Base-by-base conservation (phyloP, 2,113 vertebrate genomes). In the Notarius quadriscutis region DNA sequence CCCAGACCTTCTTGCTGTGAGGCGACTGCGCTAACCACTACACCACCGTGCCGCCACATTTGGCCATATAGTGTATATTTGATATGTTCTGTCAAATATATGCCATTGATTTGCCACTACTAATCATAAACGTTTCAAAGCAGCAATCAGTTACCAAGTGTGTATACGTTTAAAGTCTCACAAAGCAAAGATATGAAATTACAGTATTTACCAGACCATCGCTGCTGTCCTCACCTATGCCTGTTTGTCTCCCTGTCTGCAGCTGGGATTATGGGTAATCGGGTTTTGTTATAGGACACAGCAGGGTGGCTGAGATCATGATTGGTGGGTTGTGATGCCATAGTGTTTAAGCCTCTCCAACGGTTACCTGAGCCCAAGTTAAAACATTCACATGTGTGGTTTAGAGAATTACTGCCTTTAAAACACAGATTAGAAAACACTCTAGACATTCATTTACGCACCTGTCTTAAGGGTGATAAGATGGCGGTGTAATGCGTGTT, bases 391-490 rank as follows among this genome's bases (percentile, higher is more conserved):
- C 1, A 25, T 53, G 17, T 65, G 41, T 1, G 8, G 17, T 84
- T 67, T 30, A 18, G 50, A 80, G 0, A n/a, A 57, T 12, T n/a
- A 17, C 77, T 51, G 20, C 7, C 18, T 22, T 9, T 22, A 74
- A 10, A 20, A 51, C n/a, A 12, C 51, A 81, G n/a, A n/a, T 74
- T 48, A 86, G 22, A 79, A 11, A 86, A 15, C 3, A 41, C 9
- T 41, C 12, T 10, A 81, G 12, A 9, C 18, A 72, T 12, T 72
- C 6, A 3, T 15, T 80, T n/a, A 77, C 51, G 81, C 10, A 89
- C 91, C 88, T 85, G 85, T 84, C 51, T 87, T 89, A 57, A 91
- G 88, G 41, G 88, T 51, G 22, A 88, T 60, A 48, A 91, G 88
- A 79, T 91, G 89, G 27, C 71, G 83, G 50, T 87, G 86, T 20